Base-by-base conservation (phyloP, 2,888 invertebrate species). In the Pristionchus entomophagus region DNA sequence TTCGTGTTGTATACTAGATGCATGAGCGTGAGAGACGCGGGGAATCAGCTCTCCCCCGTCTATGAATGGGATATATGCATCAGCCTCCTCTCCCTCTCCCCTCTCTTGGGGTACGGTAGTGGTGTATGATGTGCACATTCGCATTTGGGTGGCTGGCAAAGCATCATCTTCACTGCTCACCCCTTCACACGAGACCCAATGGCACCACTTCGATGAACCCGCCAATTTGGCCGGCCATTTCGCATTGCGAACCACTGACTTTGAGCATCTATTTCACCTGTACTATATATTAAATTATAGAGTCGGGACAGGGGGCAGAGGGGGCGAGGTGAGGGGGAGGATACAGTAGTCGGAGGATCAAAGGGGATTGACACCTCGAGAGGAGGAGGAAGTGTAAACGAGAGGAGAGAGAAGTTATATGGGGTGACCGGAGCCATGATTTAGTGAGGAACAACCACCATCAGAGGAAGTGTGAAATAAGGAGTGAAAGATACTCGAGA, bases 281-380 rank as follows among this genome's bases (percentile, higher is more conserved):
- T 73, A n/a, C n/a, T n/a, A n/a, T n/a, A 73, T 73, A 73, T 73
- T 73, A 73, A 73, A 73, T 73, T 73, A 73, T 73, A 73, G 69
- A 73, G 29, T 22, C n/a, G 41, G 32, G 62, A 29, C 45, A 14
- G 14, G n/a, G n/a, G 56, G 5, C 26, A 2, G 35, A 65, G 41
- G 41, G 69, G 69, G 41, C 8, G 59, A 29, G 14, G 38, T 19
- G 26, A 41, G 41, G 41, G 69, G 17, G n/a, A 4, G 69, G 12
- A 29, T 73, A 73, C 69, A 38, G 69, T 73, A 73, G 35, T 73
- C 41, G 41, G 69, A 41, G 41, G n/a, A 73, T 73, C 41, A 73
- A 73, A 73, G 69, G 62, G 35, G 35, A 41, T 41, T 73, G 41
- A 73, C 69, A 73, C 69, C 41, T 73, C 69, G 22, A n/a, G 56